Base-by-base conservation (phyloP, 2,113 vertebrate genomes). In the Globicephala melas region DNA sequence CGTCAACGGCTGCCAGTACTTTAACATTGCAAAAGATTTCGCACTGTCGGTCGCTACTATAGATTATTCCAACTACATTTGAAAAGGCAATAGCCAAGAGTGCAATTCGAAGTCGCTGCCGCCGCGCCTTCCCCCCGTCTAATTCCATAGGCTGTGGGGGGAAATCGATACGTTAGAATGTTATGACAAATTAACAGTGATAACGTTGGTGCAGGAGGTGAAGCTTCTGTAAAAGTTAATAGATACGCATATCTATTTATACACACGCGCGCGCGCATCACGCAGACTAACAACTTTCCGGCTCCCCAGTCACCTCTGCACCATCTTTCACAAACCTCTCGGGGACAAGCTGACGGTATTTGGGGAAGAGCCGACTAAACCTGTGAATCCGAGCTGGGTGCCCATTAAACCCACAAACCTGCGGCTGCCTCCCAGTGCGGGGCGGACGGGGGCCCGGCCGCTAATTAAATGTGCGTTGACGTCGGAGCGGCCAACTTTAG, bases 11-110 rank as follows among this genome's bases (percentile, higher is more conserved):
- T 87, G 92, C 96, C 95, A 73, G 94, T 88, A 97, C 94, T 97
- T 95, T 76, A 96, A 80, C 76, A 88, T 88, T 88, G 92, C 91
- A 98, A 98, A 98, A 97, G 79, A 95, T 86, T 86, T 96, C 97
- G 88, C 71, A 97, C 80, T 53, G 65, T 68, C 58, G 41, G 67
- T 71, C 5, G 41, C 67, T 47, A 80, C 67, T 70, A 47, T 36
- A 33, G 55, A 87, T 95, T 58, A 70, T 81, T 80, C 38, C 83
- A 86, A 95, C 68, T 92, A 86, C 79, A 84, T 95, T 96, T 91
- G 18, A 80, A 93, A 96, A 65, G 86, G 67, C 67, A 63, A 50
- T 14, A 76, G 36, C 55, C 60, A 62, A 79, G 82, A 33, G 68
- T 86, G 82, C 44, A 53, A 83, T 89, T 85, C 3, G 38, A 82